Base-by-base conservation (phyloP, 2,888 invertebrate genomes). In the Melangyna quadrimaculata region DNA sequence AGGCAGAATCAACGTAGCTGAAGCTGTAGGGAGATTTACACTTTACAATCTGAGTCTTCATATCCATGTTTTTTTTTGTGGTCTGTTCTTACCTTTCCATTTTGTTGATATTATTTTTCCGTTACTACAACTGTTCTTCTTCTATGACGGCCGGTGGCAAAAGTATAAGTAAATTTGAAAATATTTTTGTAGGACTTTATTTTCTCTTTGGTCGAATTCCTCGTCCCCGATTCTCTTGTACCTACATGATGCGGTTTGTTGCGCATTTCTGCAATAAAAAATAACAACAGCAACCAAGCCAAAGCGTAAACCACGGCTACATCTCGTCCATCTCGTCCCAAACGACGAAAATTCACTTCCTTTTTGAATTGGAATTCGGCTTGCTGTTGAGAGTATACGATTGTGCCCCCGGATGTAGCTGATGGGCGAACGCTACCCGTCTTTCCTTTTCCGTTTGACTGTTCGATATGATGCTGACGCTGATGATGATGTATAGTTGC, bases 401-500 rank as follows among this genome's bases (percentile, higher is more conserved):
- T 75, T 79, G 75, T 71, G 37, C 29, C 74, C 24, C 74, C 83
- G 71, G 75, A 79, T 72, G 67, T 48, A 74, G 51, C 61, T 57
- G 74, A 22, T 67, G 71, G 65, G 59, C 27, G 70, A 59, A 59
- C 14, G 22, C 14, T 22, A 59, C 35, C 35, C 32, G 57, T 59
- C 27, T 40, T 43, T 61, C 19, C 57, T 40, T 53, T 59, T 24
- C 55, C 57, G 35, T 53, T 69, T 72, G 43, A 7, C 19, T 69
- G 29, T 75, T 75, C 79, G 79, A 75, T 84, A 61, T 59, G 67
- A 78, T 32, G 82, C 72, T 78, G 78, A 78, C 67, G 72, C 67
- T 78, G 78, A 78, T 69, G 79, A 79, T 79, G 79, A 84, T 84
- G 71, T 83, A 75, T 75, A 65, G 74, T 57, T 63, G 29, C 19